Base-by-base conservation (phyloP, 2,888 invertebrate species). In the Sarcophaga subvicina region DNA sequence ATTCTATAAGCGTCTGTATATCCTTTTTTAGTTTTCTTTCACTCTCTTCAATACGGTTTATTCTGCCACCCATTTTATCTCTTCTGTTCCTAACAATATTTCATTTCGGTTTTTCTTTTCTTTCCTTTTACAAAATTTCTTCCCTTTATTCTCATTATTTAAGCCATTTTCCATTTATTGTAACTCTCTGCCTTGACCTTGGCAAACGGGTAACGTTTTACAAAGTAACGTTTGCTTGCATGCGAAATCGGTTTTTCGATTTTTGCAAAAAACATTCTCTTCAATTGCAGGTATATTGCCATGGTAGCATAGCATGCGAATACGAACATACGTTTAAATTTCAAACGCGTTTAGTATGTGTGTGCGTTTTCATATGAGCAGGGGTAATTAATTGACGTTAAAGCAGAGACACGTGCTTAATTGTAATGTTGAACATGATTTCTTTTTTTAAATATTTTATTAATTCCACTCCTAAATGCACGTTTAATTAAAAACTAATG, bases 301-400 rank as follows among this genome's bases (percentile, higher is more conserved):
- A 14, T 49, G 4, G 49, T 14, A 14, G 14, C 49, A 14, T 49
- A 14, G 4, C 22, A 22, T 22, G 22, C 22, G 49, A 14, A 2
- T 2, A 49, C 49, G 1, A 14, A 49, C 14, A 49, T 49, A 49
- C 49, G 49, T 49, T 3, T 14, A 49, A 49, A 49, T 49, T 49
- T 49, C 14, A 49, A 37, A 37, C 6, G 37, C 37, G 37, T 14
- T 49, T 4, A 64, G 37, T 11, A 78, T 60, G 45, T 14, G 54
- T 20, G 49, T 69, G 49, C 45, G 14, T 70, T 66, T 54, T 22
- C 47, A 70, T 22, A 69, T 45, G 14, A 75, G 81, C 17, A 76
- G 71, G 66, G 69, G 76, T 80, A 87, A 87, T 87, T 87, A 87
- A 87, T 87, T 87, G 69, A 79, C 10, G 80, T 67, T 78, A 71